A percentile compares a stretch with the other conserved stretches of the same genome.
Conservation (phyloP, 1,140 invertebrate species). For the Frieseomelitta varia region DNA sequence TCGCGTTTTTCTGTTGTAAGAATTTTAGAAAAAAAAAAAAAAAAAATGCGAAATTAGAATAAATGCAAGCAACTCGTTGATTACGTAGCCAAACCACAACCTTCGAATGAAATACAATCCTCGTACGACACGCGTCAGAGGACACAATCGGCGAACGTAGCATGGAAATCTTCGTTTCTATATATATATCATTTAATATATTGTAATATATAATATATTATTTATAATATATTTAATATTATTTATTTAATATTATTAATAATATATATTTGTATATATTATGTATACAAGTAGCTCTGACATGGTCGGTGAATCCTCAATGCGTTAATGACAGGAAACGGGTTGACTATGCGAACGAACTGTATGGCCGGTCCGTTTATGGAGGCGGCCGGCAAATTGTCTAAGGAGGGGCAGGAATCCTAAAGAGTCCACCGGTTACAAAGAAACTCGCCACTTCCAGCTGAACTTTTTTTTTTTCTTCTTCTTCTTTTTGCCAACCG, state of each 20-base stretch:
- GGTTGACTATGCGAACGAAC: slow-evolving; percentile 59
- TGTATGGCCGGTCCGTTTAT: slow-evolving; percentile 58
- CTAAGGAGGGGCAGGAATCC: slow-evolving; percentile 64
- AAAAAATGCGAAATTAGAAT: too few relatives aligned
- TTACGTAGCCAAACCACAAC: too few relatives aligned
- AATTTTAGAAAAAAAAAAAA: too few relatives aligned
- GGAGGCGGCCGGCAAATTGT: slow-evolving; percentile 66
- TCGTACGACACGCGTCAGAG: too few relatives aligned
- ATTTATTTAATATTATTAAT: too few relatives aligned
- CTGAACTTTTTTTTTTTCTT: slow-evolving; percentile 34
- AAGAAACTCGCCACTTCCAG: slow-evolving; percentile 53
- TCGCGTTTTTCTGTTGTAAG: too few relatives aligned
- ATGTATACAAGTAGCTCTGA: not conserved
- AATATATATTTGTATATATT: too few relatives aligned
- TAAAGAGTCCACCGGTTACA: slow-evolving; percentile 64
- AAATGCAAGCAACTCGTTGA: too few relatives aligned
- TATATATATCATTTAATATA: too few relatives aligned
- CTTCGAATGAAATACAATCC: too few relatives aligned
- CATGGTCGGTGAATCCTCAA: slow-evolving; percentile 55
- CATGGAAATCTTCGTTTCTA: not conserved
- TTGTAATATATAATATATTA: too few relatives aligned
- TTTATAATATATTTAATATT: too few relatives aligned
- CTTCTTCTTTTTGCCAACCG: slow-evolving; percentile 50
- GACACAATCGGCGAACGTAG: not conserved
- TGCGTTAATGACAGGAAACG: slow-evolving; percentile 68